Evolutionary conservation across 2,797 vertebrate genomes (phyloP).

Genomic region (Liparis tanakae): DNA sequence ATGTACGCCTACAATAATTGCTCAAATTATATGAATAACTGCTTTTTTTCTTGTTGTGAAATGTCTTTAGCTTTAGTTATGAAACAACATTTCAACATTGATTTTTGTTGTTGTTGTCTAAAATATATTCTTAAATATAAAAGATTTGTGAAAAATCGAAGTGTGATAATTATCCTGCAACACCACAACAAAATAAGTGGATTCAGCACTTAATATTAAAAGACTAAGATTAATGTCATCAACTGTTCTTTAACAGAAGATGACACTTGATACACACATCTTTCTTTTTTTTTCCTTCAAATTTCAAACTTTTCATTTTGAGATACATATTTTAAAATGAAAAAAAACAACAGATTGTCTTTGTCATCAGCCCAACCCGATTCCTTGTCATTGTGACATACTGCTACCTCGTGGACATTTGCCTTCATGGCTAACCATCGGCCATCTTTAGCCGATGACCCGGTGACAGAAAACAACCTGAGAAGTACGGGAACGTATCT

Average conservation of each 20-base stretch:
- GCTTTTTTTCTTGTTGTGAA: too few species aligned
- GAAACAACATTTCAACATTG: too few species aligned
- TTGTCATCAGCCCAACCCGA: neutral
- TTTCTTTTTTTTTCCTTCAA: neutral
- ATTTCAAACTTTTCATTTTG: neutral
- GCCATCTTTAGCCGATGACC: neutral
- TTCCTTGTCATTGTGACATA: slow-evolving; percentile 1
- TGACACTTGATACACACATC: neutral
- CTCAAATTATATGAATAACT: too few species aligned
- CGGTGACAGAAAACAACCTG: neutral
- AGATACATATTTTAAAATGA: neutral
- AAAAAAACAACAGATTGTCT: neutral
- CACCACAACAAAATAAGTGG: neutral
- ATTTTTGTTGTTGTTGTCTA: too few species aligned
- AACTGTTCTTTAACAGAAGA: neutral
- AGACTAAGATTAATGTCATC: neutral
- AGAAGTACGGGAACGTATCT: neutral
- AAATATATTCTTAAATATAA: too few species aligned
- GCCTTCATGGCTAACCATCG: neutral
- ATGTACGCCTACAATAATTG: too few species aligned
- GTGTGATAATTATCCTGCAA: neutral
- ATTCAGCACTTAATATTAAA: rapidly evolving
- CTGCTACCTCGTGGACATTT: slow-evolving; percentile 53
- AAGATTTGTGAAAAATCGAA: too few species aligned
- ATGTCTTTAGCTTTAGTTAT: too few species aligned